Percentiles rank a stretch among this genome's conserved stretches.
phyloP scores from a whole-genome alignment of 1,140 invertebrate species.

The Drosophila burlai region DNA sequence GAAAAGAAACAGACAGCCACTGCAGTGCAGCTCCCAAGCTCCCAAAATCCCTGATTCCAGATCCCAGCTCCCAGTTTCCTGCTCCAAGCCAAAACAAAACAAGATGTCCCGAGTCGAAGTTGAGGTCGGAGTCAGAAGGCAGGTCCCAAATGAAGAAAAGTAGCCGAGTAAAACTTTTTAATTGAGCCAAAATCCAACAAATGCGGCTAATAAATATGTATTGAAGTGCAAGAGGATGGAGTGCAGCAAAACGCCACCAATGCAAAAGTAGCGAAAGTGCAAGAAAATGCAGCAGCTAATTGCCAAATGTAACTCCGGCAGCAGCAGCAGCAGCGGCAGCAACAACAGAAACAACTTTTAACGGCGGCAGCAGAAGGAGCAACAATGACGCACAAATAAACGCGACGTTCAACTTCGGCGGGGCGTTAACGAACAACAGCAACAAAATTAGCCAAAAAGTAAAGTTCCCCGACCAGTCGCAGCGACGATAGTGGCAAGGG shows the following conservation, averaged over 20 bases:
- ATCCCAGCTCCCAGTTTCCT: neutral
- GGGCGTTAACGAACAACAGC: constrained; percentile 70
- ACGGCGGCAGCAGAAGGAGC: constrained; percentile 10
- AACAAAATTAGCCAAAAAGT: constrained; percentile 82
- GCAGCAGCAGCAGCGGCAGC: constrained; percentile 15
- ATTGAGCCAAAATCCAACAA: constrained; percentile 83
- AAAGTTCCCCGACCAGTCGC: constrained; percentile 42
- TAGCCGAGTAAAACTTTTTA: constrained; percentile 80
- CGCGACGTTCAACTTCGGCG: constrained; percentile 75
- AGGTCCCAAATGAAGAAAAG: constrained; percentile 77
- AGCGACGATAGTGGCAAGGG: constrained; percentile 12
- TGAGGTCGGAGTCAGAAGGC: constrained; percentile 58
- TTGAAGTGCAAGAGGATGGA: constrained; percentile 55
- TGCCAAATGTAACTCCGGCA: constrained; percentile 73
- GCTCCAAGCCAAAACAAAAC: constrained; percentile 35
- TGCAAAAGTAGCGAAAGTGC: constrained; percentile 50
- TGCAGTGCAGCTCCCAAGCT: constrained; percentile 8
- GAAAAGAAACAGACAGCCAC: constrained; percentile 39
- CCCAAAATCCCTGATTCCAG: constrained; percentile 4
- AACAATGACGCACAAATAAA: constrained; percentile 70
- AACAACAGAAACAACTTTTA: constrained; percentile 22
- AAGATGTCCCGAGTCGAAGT: constrained; percentile 46
- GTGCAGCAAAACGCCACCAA: constrained; percentile 10
- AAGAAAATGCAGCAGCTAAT: constrained; percentile 71
- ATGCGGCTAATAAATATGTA: constrained; percentile 83